These are phyloP conservation scores for Drosophila insularis DNA, from an alignment of 1,140 invertebrate species.

Conservation along the genomic window DNA sequence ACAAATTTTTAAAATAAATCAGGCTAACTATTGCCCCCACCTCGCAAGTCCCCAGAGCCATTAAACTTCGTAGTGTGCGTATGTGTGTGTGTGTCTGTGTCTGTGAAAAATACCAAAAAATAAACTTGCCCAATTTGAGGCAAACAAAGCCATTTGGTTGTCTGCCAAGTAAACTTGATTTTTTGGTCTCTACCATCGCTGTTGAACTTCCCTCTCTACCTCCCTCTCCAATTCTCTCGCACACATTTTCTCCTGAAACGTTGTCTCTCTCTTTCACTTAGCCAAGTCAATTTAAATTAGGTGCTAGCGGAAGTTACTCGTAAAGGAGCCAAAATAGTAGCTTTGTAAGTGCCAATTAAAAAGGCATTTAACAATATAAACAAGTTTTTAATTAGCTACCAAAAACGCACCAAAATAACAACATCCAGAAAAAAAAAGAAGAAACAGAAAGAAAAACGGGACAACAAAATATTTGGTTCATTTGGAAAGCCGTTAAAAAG, in stretches of 20 bases:
- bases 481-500: neutral
- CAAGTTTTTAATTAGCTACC: slow-evolving; percentile 44
- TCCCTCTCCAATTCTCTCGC: neutral
- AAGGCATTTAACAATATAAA: slow-evolving; percentile 42
- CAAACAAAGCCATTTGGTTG: slow-evolving; percentile 51
- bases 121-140: slow-evolving; percentile 20
- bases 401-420: neutral
- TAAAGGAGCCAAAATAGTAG: neutral
- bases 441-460: neutral
- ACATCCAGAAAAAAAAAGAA: neutral
- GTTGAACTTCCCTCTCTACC: neutral
- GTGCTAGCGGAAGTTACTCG: slow-evolving; percentile 8
- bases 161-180: slow-evolving; percentile 29
- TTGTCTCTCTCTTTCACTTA: neutral
- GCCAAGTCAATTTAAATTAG: slow-evolving; percentile 22
- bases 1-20: neutral
- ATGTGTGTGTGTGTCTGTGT: neutral
- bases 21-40: neutral
- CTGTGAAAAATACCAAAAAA: neutral
- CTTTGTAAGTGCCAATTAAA: slow-evolving; percentile 38
- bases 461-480: neutral
- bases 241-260: too few species aligned
- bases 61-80: neutral
- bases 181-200: neutral
- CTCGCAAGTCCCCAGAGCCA: neutral